Conservation (phyloP, 2,888 invertebrate species). For the Syritta pipiens region DNA sequence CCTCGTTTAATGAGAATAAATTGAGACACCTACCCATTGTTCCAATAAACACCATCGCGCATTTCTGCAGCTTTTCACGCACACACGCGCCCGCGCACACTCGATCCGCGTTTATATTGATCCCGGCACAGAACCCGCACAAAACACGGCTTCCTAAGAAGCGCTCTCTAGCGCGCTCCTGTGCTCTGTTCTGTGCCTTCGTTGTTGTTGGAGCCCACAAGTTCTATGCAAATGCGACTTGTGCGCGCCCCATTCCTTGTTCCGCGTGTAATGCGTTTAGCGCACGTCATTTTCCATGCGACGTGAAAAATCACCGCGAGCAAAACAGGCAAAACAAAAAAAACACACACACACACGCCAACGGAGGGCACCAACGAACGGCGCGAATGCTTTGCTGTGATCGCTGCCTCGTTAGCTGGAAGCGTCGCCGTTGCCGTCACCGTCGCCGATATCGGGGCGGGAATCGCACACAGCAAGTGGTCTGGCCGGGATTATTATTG, state of each 20-base stretch:
- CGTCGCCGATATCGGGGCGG: slow-evolving; percentile 48
- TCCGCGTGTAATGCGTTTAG: slow-evolving; percentile 59
- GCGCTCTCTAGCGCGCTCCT: slow-evolving; percentile 21
- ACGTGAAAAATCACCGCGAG: slow-evolving; percentile 54
- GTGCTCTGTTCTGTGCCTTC: not conserved
- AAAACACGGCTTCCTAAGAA: slow-evolving; percentile 64
- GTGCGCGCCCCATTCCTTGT: slow-evolving; percentile 38
- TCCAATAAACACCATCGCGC: slow-evolving; percentile 56
- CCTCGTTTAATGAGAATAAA: slow-evolving; percentile 68
- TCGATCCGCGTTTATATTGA: too few relatives aligned
- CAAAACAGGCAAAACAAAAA: not conserved
- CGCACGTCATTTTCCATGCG: slow-evolving; percentile 49
- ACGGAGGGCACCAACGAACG: slow-evolving; percentile 4
- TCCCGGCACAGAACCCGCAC: slow-evolving; percentile 58
- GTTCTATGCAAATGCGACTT: slow-evolving; percentile 55
- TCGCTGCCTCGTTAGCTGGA: slow-evolving; percentile 56
- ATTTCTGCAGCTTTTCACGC: too few relatives aligned
- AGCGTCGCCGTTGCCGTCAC: slow-evolving; percentile 5
- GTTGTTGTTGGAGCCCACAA: slow-evolving; percentile 34
- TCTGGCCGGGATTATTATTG: slow-evolving; percentile 27
- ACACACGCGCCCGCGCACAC: too few relatives aligned
- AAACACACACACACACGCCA: slow-evolving; percentile 12
- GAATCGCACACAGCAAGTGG: slow-evolving; percentile 66
- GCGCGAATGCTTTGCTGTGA: slow-evolving; percentile 56
- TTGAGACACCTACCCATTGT: slow-evolving; percentile 69